Base-by-base conservation (phyloP, 2,113 vertebrate genomes). In the Parus major region DNA sequence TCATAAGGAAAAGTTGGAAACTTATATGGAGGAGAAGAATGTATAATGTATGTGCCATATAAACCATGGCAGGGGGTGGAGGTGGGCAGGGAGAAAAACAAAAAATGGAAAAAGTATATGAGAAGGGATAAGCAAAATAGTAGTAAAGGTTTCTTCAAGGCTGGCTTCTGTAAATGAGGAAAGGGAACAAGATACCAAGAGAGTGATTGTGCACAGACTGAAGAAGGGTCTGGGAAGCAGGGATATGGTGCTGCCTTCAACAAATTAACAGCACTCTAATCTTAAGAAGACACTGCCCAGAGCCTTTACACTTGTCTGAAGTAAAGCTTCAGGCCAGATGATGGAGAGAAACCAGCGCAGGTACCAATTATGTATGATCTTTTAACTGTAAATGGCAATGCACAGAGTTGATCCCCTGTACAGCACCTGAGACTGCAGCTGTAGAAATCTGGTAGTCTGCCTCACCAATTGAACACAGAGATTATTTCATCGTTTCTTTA, bases 1-100 rank as follows among this genome's bases (percentile, higher is more conserved):
- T 73, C 17, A 59, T n/a, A 69, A 64, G 13, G 13, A 65, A 61
- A 87, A 69, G 21, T 8, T 70, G 20, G 76, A 90, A 69, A 33
- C 12, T 65, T 61, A 42, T 35, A 44, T 49, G 60, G 63, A 78
- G 23, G 10, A 76, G 36, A 69, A 15, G 12, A 76, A 57, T 39
- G 4, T 24, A 27, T 29, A 27, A 93, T n/a, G n/a, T n/a, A n/a
- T n/a, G n/a, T n/a, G n/a, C n/a, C n/a, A n/a, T n/a, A 27, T 29
- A 27, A 93, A 19, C 6, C 2, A 31, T 22, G 5, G 4, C 1
- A 6, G 7, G 1, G 2, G 1, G 1, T 35, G 3, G 7, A 11
- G 1, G 27, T 42, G 9, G 5, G 5, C 33, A 56, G 33, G 16
- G 20, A 59, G 44, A 55, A 61, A 84, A 75, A 47, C 5, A 7